These are phyloP conservation scores for Ptychoptera albimana DNA, from an alignment of 2,888 invertebrate species.

Conservation along the genomic window DNA sequence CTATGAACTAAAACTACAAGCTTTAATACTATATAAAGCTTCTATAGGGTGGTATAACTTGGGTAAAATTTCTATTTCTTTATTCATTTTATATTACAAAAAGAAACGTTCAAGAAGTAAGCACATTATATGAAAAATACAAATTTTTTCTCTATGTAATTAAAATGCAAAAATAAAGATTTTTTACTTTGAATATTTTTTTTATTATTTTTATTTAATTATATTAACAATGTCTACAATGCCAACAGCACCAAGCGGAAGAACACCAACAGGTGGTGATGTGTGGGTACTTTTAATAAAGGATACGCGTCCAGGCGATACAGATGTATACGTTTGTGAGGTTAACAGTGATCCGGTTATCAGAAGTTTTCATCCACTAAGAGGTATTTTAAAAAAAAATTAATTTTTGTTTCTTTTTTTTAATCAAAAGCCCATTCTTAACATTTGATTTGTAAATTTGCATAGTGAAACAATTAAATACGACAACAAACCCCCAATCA, in stretches of 20 bases:
- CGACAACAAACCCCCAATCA: constrained; percentile 5
- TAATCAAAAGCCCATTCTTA: background rate
- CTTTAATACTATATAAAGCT: no score
- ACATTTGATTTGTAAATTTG: background rate
- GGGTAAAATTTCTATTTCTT: no score
- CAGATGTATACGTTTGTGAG: constrained; percentile 69
- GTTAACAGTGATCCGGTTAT: constrained; percentile 65
- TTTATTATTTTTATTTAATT: no score
- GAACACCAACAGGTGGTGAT: constrained; percentile 46
- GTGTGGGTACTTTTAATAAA: constrained; percentile 74
- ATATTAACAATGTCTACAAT: no score
- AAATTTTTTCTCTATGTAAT: no score
- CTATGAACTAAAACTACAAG: no score
- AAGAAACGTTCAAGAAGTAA: no score
- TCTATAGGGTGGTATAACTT: no score
- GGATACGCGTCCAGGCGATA: constrained; percentile 48
- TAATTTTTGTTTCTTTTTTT: background rate
- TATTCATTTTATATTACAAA: no score
- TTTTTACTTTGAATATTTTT: no score
- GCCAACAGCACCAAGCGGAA: constrained; percentile 21
- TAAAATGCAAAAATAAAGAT: no score
- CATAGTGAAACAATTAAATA: background rate
- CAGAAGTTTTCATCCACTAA: constrained; percentile 61
- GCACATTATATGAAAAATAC: no score
- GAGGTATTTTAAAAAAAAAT: constrained; percentile 51